Evolutionary conservation across 2,888 invertebrate species (phyloP), one percentile per base, ranked within the genome.

Genomic region (Callyntrura sp.): DNA sequence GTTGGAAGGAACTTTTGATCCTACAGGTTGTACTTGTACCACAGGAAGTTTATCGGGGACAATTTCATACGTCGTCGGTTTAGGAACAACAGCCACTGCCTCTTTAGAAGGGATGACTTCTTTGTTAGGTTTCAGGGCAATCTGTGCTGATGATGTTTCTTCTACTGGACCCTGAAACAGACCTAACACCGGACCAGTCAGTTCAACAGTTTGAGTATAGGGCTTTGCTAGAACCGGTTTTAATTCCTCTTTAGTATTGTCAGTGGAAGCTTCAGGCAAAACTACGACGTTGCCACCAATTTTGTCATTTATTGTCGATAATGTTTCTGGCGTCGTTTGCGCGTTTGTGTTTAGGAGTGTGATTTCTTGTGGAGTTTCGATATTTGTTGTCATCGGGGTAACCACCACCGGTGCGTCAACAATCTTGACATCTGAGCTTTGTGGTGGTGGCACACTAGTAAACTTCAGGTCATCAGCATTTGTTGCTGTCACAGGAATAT

Each of bases 11-110:
- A 57, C n/a, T 12, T 17, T 11, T 2, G 28, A 57, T 9, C 17
- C 9, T 11, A 28, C 60, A 25, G 76, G 48, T 25, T 76, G 76
- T 48, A 12, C 25, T 25, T 76, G 76, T 48, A 12, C 25, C 51
- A 11, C 3, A 0, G 55, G 4, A 23, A 51, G 14, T 12, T 28
- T 73, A 1, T 9, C 48, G 2, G 17, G 35, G 35, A 68, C n/a
- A 8, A 20, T n/a, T 43, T n/a, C 68, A 43, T n/a, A 17, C 35
- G 6, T 43, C 35, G 6, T 12, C 9, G 4, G n/a, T 68, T 14
- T n/a, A 17, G 70, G 0, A 11, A 20, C 5, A n/a, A n/a, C n/a
- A n/a, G 14, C 1, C n/a, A 5, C 14, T n/a, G n/a, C n/a, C 14
- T 11, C n/a, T 14, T n/a, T n/a, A n/a, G 55, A 55, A 0, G 0